phyloP scores from a whole-genome alignment of 2,113 vertebrate genomes.

The Zosterops borbonicus region DNA sequence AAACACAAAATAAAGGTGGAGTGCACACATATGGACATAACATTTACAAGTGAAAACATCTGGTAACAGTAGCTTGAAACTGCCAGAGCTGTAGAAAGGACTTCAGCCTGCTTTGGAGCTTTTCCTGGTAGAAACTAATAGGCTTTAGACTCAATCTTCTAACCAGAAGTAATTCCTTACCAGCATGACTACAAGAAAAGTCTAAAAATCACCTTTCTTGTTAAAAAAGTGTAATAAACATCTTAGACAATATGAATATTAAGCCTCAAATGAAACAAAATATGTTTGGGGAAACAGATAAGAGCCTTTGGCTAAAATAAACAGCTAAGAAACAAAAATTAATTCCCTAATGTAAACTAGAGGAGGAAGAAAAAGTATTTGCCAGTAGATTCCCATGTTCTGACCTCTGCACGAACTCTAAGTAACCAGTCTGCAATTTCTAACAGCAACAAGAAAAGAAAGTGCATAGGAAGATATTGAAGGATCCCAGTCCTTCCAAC shows the following conservation, averaged over 20 bases:
- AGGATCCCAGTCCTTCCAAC: slow-evolving; percentile 3
- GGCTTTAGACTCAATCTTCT: neutral
- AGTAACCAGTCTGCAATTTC: slow-evolving; percentile 62
- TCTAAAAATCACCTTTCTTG: neutral
- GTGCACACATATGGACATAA: neutral
- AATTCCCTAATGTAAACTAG: slow-evolving; percentile 59
- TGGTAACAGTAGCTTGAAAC: neutral
- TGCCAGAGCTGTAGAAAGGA: neutral
- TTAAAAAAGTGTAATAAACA: neutral
- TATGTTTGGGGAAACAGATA: slow-evolving; percentile 62
- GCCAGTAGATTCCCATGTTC: slow-evolving; percentile 67
- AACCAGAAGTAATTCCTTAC: neutral
- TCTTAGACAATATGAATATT: neutral
- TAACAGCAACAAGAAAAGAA: slow-evolving; percentile 64
- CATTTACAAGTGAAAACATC: neutral
- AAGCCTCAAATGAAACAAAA: slow-evolving; percentile 34
- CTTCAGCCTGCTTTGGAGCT: neutral
- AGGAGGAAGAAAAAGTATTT: slow-evolving; percentile 48
- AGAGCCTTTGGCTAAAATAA: slow-evolving; percentile 70
- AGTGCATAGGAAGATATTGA: slow-evolving; percentile 36
- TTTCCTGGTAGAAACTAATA: neutral
- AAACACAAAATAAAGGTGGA: neutral
- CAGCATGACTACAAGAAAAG: neutral
- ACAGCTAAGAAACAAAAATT: slow-evolving; percentile 58
- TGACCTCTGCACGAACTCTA: slow-evolving; percentile 72